A percentile compares a stretch with the other conserved stretches of the same genome.
phyloP scores from a whole-genome alignment of 2,888 invertebrate species.

The Coecobrya sp. region DNA sequence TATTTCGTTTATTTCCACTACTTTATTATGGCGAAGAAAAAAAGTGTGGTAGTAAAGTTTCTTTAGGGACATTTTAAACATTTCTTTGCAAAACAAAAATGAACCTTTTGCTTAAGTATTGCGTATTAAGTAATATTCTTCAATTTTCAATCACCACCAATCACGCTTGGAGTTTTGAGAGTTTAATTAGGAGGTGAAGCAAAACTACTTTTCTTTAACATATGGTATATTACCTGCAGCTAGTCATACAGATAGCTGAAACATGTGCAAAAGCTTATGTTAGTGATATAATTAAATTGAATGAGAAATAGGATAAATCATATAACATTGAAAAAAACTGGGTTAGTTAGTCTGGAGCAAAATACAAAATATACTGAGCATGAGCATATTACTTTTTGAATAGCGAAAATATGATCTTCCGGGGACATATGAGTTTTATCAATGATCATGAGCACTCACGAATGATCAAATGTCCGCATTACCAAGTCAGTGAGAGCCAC shows the following conservation, averaged over 20 bases:
- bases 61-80: background rate
- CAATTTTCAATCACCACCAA: no score
- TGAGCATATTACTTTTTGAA: no score
- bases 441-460: background rate
- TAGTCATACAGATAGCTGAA: no score
- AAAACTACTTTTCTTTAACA: no score
- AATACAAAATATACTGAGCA: no score
- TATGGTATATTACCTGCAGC: no score
- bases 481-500: background rate
- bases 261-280: no score
- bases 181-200: conserved; percentile 6
- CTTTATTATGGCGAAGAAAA: background rate
- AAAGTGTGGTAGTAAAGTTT: conserved; percentile 18
- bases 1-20: conserved; percentile 4
- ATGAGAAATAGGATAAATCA: no score
- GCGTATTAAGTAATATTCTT: background rate
- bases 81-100: background rate
- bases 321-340: no score
- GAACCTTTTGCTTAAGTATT: background rate
- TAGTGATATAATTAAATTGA: no score
- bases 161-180: background rate
- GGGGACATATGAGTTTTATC: background rate
- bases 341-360: no score
- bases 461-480: background rate
- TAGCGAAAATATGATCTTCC: background rate